Base-by-base conservation (phyloP, 2,797 vertebrate species). In the Thaleichthys pacificus region DNA sequence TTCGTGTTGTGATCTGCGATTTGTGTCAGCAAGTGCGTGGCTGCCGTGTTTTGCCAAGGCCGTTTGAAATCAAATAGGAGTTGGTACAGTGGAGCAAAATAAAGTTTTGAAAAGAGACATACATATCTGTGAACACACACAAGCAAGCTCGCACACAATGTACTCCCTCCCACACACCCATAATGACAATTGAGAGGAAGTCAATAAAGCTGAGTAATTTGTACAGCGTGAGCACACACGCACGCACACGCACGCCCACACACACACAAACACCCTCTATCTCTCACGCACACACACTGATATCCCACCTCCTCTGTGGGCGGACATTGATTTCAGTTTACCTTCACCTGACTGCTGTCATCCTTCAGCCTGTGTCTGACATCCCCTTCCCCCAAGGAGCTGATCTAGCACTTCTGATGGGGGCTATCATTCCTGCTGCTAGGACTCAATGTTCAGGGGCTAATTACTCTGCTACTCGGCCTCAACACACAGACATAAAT, bases 321-420 rank as follows among this genome's bases (percentile, higher is more conserved):
- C 47, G 26, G 69, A 74, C 83, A 78, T 82, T 73, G 77, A 77
- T 88, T 90, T 87, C 73, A 74, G 87, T 88, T 91, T 84, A 83
- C 82, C 76, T 86, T 78, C 80, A 78, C 66, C 70, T 77, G 82
- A 85, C 82, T 80, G 76, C 82, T 78, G 80, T 77, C 70, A 86
- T 88, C 85, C 82, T 84, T 90, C 83, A 85, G 85, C 80, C 66
- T 72, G 72, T 70, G 75, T 61, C 5, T 26, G 54, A 71, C 15
- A 57, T 63, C 66, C 15, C 66, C 75, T 30, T 68, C 75, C 63
- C 82, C 86, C 64, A 19, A 0, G 75, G 82, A 84, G 88, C 88
- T 89, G 86, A 91, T 77, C 58, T 70, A 77, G 85, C 85, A 84
- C 79, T 85, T 86, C 78, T 87, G 74, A 71, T 70, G 32, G 68